These are phyloP conservation scores for Pomacea maculata DNA, from an alignment of 1,140 invertebrate species.

Conservation along the genomic window DNA sequence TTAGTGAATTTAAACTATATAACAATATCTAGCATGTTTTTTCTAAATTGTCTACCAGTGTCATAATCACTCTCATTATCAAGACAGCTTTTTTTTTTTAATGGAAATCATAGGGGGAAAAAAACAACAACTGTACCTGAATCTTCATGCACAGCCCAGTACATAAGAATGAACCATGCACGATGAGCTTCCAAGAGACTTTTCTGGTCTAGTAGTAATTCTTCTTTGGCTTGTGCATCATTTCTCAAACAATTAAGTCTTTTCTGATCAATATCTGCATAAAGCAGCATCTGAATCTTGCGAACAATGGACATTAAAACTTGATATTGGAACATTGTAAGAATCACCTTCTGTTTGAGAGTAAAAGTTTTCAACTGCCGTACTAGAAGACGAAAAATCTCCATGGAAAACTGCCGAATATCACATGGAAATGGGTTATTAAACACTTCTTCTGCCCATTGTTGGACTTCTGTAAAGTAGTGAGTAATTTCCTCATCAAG, in stretches of 20 bases:
- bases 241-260: too few species aligned
- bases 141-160: slow-evolving; percentile 6
- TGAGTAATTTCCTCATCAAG: background rate
- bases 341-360: background rate
- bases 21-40: too few species aligned
- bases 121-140: too few species aligned
- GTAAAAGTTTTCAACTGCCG: background rate
- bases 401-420: background rate
- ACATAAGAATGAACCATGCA: background rate
- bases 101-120: too few species aligned
- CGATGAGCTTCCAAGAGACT: slow-evolving; percentile 12
- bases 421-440: background rate
- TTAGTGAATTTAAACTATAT: too few species aligned
- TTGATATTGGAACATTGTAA: background rate
- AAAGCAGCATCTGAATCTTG: background rate
- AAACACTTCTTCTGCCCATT: background rate
- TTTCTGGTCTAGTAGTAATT: background rate
- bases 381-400: background rate
- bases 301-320: background rate
- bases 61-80: too few species aligned
- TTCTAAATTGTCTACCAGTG: too few species aligned
- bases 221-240: background rate
- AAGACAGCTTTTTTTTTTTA: too few species aligned
- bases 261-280: background rate
- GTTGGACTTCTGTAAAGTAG: background rate